Percentiles rank a stretch among this genome's conserved stretches.
These are phyloP conservation scores for Chymomyza amoena DNA, from an alignment of 2,888 invertebrate species.

Conservation along the genomic window DNA sequence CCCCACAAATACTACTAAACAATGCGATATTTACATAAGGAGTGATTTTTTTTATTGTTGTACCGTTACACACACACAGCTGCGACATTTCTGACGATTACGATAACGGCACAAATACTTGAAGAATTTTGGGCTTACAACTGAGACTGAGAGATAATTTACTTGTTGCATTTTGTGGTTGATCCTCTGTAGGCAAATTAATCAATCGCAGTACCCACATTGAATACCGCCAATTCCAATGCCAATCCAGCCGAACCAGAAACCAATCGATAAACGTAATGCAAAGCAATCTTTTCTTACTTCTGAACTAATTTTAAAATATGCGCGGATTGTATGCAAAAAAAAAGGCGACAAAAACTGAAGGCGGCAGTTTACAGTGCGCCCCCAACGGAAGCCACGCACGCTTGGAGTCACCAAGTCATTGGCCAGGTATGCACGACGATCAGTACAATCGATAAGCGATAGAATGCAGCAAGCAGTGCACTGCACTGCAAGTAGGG, in stretches of 20 bases:
- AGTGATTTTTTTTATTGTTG: not conserved
- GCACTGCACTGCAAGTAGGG: too few species aligned
- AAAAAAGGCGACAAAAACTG: constrained; percentile 7
- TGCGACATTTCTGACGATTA: constrained; percentile 1
- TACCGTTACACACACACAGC: not conserved
- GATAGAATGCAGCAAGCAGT: not conserved
- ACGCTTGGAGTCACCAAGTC: constrained; percentile 62
- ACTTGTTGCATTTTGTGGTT: constrained; percentile 44
- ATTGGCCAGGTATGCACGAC: constrained; percentile 39
- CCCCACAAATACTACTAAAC: too few species aligned
- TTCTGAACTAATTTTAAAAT: constrained; percentile 68
- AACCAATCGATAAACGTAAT: constrained; percentile 39
- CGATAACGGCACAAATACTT: constrained; percentile 40
- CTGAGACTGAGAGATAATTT: constrained; percentile 30
- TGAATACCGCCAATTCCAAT: constrained; percentile 61
- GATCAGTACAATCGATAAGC: constrained; percentile 34
- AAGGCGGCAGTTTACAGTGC: not conserved
- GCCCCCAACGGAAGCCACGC: constrained; percentile 7
- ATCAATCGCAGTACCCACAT: constrained; percentile 39
- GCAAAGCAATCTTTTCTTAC: not conserved
- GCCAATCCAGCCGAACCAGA: constrained; percentile 31
- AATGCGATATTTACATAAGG: too few species aligned
- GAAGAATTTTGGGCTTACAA: constrained; percentile 39
- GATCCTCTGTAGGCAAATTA: constrained; percentile 44
- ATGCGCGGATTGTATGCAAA: constrained; percentile 49